These are phyloP conservation scores for Pithys albifrons DNA, from an alignment of 2,113 vertebrate species.

Conservation along the genomic window DNA sequence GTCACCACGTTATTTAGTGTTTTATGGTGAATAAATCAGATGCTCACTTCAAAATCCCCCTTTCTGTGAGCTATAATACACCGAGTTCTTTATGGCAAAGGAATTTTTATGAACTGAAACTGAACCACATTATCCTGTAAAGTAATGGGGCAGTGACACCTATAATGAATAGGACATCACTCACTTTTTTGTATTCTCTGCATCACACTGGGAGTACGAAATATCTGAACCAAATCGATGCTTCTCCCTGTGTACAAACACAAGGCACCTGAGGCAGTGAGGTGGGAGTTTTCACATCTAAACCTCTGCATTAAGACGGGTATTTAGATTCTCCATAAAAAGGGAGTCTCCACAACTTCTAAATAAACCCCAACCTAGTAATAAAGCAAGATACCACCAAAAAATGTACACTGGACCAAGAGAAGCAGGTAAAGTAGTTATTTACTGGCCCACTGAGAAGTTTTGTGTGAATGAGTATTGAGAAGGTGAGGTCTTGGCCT, in stretches of 20 bases:
- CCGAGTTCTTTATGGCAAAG: conserved; percentile 18
- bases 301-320: background rate
- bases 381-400: background rate
- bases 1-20: conserved; percentile 49
- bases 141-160: background rate
- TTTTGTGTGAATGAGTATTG: background rate
- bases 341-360: background rate
- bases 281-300: background rate
- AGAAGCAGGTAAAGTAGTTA: background rate
- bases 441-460: background rate
- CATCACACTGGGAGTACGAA: background rate
- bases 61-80: conserved; percentile 28
- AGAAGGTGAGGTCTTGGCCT: background rate
- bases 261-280: background rate
- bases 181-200: background rate
- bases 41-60: conserved; percentile 4
- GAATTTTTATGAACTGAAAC: conserved; percentile 67
- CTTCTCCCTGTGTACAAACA: background rate
- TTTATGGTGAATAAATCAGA: conserved; percentile 62
- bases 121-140: conserved; percentile 45
- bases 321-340: background rate
- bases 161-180: background rate
- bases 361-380: background rate
- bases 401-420: background rate
- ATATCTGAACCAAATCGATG: background rate